Evolutionary conservation across 1,140 invertebrate species (phyloP), one percentile per base, ranked within the genome.

Genomic region (Ladona fulva): DNA sequence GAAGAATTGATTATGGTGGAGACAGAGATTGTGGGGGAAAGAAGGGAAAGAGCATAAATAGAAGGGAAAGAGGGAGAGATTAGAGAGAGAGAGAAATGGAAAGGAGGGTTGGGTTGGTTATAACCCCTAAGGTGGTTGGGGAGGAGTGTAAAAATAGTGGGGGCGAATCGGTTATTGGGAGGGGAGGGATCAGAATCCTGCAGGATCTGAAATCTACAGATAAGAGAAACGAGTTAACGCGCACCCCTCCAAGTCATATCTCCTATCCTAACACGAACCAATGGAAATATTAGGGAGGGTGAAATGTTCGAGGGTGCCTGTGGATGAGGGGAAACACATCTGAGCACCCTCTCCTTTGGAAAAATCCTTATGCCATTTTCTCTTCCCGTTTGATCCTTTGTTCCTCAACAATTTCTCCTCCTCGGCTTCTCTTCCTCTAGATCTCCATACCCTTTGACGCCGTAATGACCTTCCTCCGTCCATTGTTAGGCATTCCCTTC

Each of bases 131-230:
- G 52, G 52, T 66, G 52, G 52, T 66, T 19, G 52, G 52, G 52
- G 52, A 19, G 52, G 52, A 19, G 19, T 66, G 52, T 66, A 22
- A 22, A 66, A 22, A 22, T 16, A 66, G n/a, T 66, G 52, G 52
- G 52, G 44, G 10, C 19, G 44, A 52, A 66, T 66, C 52, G 52
- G 52, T 66, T 66, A 66, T 66, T 66, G 52, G 14, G 52, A 66
- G 52, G 3, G 52, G 52, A 12, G 52, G n/a, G 52, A 66, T 66
- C 52, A 22, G 52, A 22, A 66, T 66, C 52, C 52, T 66, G 16
- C 52, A 66, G 52, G 52, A 66, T 66, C 52, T 66, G 52, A 66
- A 66, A 66, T 66, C 52, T 66, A 66, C 52, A 66, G 52, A 66
- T 66, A 66, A 66, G 52, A 22, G 52, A 66, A 12, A 22, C 3